Evolutionary conservation across 2,113 vertebrate genomes (phyloP).

Genomic region (Accipiter cooperii): DNA sequence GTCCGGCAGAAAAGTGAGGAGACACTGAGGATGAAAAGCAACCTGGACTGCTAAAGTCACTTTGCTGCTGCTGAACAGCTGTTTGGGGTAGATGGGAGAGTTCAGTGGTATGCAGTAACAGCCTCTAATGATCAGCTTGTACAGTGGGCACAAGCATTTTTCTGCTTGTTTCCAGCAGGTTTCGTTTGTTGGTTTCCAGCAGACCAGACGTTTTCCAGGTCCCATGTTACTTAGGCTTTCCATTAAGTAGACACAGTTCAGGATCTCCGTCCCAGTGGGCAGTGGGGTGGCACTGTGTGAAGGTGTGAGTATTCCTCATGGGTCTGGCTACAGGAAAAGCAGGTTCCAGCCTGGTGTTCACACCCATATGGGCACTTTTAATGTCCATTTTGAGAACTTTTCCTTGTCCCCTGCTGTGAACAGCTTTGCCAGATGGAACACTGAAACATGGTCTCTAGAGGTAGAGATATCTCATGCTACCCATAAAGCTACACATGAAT

Average conservation of each 20-base stretch:
- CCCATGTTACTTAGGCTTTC: not conserved
- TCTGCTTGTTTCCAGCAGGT: not conserved
- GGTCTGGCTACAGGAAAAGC: not conserved
- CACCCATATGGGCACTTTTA: not conserved
- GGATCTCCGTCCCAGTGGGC: not conserved
- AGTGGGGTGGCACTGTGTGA: not conserved
- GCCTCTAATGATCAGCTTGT: not conserved
- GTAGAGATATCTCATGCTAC: fast-evolving
- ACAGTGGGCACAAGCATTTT: not conserved
- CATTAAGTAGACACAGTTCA: not conserved
- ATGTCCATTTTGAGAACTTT: not conserved
- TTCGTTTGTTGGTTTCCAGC: not conserved
- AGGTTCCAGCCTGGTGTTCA: not conserved
- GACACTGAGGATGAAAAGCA: not conserved
- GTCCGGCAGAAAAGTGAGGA: not conserved
- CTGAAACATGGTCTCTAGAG: not conserved
- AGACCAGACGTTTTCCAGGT: not conserved
- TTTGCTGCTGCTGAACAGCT: not conserved
- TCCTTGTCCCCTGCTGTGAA: not conserved
- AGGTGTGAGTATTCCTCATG: not conserved
- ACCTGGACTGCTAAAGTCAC: not conserved
- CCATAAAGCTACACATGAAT: not conserved
- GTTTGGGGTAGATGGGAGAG: not conserved
- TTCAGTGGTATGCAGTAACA: not conserved
- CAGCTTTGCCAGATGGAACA: not conserved